phyloP scores from a whole-genome alignment of 2,113 vertebrate species.

The Microtus montanus region DNA sequence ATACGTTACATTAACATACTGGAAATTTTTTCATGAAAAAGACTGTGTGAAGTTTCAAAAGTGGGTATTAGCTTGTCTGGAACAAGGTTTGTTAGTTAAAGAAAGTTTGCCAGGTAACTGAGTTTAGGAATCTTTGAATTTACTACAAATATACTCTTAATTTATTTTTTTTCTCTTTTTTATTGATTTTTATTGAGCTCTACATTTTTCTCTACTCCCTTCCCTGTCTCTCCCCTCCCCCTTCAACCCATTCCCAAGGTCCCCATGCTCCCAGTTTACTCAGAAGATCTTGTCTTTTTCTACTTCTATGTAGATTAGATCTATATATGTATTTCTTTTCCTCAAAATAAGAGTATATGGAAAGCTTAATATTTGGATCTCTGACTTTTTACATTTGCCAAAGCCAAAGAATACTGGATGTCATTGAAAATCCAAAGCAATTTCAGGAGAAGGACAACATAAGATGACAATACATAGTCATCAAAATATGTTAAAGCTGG shows the following conservation, averaged over 20 bases:
- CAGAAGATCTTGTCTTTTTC: no score
- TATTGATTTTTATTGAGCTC: not conserved
- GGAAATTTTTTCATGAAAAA: not conserved
- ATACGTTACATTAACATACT: not conserved
- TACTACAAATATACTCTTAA: not conserved
- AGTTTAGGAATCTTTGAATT: not conserved
- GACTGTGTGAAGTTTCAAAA: not conserved
- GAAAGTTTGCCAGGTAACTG: not conserved
- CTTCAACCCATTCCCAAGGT: no score
- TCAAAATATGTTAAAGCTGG: not conserved
- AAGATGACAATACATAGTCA: not conserved
- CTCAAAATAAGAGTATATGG: not conserved
- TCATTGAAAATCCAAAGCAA: not conserved
- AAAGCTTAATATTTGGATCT: not conserved
- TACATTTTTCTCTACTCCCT: no score
- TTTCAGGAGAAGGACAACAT: not conserved
- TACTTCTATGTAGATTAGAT: no score
- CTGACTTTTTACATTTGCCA: constrained; percentile 9
- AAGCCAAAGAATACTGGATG: not conserved
- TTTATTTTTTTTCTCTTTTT: not conserved
- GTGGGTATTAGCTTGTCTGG: not conserved
- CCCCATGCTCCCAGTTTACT: no score
- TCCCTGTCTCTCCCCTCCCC: no score
- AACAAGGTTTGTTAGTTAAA: not conserved
- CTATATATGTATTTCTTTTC: not conserved